Evolutionary conservation across 2,888 invertebrate genomes (phyloP), one percentile per base, ranked within the genome.

Genomic region (Platerodrilus igneus): DNA sequence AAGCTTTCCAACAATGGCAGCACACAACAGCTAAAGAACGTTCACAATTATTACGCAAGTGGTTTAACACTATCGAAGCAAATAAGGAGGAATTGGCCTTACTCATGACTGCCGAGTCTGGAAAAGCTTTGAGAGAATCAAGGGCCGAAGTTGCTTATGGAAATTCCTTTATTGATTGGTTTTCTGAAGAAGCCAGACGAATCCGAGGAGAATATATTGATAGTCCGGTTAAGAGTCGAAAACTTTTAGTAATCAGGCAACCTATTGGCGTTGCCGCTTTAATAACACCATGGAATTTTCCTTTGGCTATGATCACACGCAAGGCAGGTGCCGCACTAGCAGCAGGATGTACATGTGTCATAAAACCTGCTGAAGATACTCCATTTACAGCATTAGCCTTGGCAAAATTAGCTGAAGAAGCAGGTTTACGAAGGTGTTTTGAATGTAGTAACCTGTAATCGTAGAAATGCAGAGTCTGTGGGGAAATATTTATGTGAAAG

Each of bases 301-400:
- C 99, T 1, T 81, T 85, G 67, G 97, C 97, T 0, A 99, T 99
- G 99, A 90, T 99, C 35, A 91, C 96, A 0, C 75, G 99, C 30
- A 99, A 99, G 71, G 93, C 90, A 2, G 89, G 83, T 15, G 94
- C 97, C 4, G 89, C 96, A 9, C 67, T 99, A 50, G 93, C 96
- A 18, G 91, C 89, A 7, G 96, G 99, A 0, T 99, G 96, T 59
- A 95, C 96, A 0, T 84, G 90, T 64, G 86, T 96, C 1, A 76
- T 90, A 3, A 89, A 88, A 69, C 99, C 99, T 2, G 87, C 97
- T 0, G 95, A 96, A 68, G 97, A 99, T 58, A 99, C 99, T 0
- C 99, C 99, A 0, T 71, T 94, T 3, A 86, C 94, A 1, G 94
- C 96, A 1, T 68, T 99, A 17, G 93, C 94, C 1, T 69, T 94